A percentile compares a stretch with the other conserved stretches of the same genome.
Evolutionary conservation across 2,113 vertebrate genomes (phyloP).

Genomic region (Porphyrio hochstetteri): DNA sequence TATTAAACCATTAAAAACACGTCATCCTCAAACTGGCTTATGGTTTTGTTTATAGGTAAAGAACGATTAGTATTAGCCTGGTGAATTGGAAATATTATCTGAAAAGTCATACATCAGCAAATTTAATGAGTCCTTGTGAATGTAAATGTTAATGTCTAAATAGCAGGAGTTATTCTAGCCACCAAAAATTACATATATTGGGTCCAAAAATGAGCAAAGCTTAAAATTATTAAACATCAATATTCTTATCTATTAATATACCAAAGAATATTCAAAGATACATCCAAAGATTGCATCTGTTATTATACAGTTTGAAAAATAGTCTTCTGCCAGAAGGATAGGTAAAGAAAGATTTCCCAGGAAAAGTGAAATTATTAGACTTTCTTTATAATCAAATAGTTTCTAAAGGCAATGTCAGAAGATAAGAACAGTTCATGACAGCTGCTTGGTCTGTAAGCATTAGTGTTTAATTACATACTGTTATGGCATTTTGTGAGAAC

Average conservation of each 20-base stretch:
- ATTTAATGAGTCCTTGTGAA: neutral
- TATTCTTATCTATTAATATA: neutral
- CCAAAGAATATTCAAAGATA: neutral
- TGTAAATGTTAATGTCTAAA: neutral
- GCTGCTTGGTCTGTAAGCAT: neutral
- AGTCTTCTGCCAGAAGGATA: neutral
- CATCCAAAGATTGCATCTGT: neutral
- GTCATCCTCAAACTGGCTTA: neutral
- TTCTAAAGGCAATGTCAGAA: neutral
- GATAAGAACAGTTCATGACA: neutral
- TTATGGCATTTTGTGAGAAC: neutral
- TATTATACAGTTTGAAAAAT: neutral
- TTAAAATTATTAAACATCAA: neutral
- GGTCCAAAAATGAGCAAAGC: neutral
- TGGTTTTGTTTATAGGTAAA: neutral
- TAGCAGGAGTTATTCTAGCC: neutral
- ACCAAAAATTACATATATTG: neutral
- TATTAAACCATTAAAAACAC: neutral
- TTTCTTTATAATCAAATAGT: neutral
- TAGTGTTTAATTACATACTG: neutral
- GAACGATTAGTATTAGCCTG: neutral
- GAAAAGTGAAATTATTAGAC: neutral
- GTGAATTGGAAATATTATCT: neutral
- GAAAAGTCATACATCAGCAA: neutral
- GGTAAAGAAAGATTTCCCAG: neutral